phyloP scores from a whole-genome alignment of 2,797 vertebrate genomes.

The Artibeus jamaicensis region DNA sequence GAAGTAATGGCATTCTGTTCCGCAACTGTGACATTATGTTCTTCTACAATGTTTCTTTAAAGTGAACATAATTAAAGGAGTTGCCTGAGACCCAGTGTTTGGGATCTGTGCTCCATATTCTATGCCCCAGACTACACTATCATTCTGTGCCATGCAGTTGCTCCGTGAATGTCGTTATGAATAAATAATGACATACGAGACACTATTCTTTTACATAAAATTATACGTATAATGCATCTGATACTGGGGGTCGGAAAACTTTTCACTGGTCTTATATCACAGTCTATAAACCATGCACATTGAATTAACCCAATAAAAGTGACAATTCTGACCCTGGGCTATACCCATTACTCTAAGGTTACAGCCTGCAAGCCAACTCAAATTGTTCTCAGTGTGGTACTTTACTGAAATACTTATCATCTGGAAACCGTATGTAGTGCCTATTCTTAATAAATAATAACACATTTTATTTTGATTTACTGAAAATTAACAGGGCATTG shows the following conservation, averaged over 20 bases:
- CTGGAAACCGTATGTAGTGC: conserved; percentile 83
- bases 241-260: conserved; percentile 53
- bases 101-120: conserved; percentile 23
- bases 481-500: conserved; percentile 86
- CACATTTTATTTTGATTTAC: conserved; percentile 87
- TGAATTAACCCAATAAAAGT: conserved; percentile 77
- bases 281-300: conserved; percentile 70
- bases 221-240: conserved; percentile 67
- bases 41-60: conserved; percentile 35
- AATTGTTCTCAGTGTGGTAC: conserved; percentile 74
- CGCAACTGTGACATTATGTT: conserved; percentile 39
- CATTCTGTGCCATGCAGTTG: conserved; percentile 50
- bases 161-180: conserved; percentile 68
- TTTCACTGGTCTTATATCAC: conserved; percentile 65
- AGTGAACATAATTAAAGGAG: conserved; percentile 51
- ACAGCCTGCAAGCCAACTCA: conserved; percentile 77
- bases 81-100: conserved; percentile 29
- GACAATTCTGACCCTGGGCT: conserved; percentile 70
- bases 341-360: conserved; percentile 74
- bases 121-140: conserved; percentile 38
- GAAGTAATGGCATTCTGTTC: conserved; percentile 34
- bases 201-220: conserved; percentile 56
- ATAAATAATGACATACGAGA: conserved; percentile 68
- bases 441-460: conserved; percentile 86
- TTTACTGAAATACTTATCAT: conserved; percentile 83